Base-by-base conservation (phyloP, 1,140 invertebrate genomes). In the Pantala flavescens region DNA sequence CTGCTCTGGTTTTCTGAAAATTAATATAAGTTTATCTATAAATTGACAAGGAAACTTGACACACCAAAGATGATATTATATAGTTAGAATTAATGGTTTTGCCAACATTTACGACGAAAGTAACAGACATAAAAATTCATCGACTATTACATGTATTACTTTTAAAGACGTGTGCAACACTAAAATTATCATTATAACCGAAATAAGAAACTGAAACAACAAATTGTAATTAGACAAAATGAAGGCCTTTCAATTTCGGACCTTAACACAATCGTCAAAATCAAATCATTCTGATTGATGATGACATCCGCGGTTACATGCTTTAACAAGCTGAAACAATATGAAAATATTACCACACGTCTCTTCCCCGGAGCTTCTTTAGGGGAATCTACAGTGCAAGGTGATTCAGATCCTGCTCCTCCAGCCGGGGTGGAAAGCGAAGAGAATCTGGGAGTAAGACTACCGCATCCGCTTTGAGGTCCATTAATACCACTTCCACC, bases 1-100 rank as follows among this genome's bases (percentile, higher is more conserved):
- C 88, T 78, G 86, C 87, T 77, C 89, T 87, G 74, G 87, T 86
- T 85, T 86, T 87, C 84, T 85, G 74, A 74, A 79, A 77, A 70
- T 77, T 9, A 74, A 70, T 11, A 71, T 9, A 73, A 74, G 76
- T 23, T 55, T 28, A 42, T 23, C 49, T 49, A 49, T 21, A 75
- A 42, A 43, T 11, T 72, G 19, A 19, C 14, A 36, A 24, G 14
- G 28, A n/a, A 7, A 21, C 19, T 43, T 23, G 11, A 70, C 10
- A 10, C 7, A 28, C 23, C 19, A 14, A 24, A 11, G 24, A 49
- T 24, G 19, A 14, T 7, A n/a, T n/a, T n/a, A n/a, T n/a, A n/a
- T n/a, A n/a, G n/a, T n/a, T n/a, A n/a, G n/a, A n/a, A n/a, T n/a
- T n/a, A n/a, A n/a, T n/a, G n/a, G n/a, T n/a, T n/a, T n/a, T n/a